Percentiles rank a stretch among this genome's conserved stretches.
These are phyloP conservation scores for Petromus typicus DNA, from an alignment of 2,113 vertebrate genomes.

Conservation along the genomic window DNA sequence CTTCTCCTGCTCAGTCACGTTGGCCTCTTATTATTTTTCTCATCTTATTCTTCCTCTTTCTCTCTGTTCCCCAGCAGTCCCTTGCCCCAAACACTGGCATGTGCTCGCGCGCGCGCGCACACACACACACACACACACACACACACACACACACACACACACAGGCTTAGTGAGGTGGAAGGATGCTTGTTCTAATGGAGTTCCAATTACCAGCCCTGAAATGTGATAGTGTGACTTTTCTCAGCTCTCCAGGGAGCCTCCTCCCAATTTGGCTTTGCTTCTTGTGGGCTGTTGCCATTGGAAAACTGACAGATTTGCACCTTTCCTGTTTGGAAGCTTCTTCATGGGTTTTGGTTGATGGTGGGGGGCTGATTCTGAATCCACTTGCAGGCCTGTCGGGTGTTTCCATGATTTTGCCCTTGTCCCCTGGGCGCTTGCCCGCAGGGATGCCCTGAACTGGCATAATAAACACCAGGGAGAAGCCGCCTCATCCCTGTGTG, in stretches of 20 bases:
- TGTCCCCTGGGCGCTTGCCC: conserved; percentile 60
- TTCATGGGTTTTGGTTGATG: background rate
- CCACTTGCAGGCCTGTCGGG: background rate
- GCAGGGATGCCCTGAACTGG: conserved; percentile 41
- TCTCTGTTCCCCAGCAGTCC: rapidly evolving
- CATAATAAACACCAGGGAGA: background rate
- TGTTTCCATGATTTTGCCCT: conserved; percentile 45
- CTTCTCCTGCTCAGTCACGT: background rate
- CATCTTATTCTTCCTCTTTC: background rate
- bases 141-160: background rate
- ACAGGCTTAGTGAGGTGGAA: conserved; percentile 57
- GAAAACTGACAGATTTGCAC: background rate
- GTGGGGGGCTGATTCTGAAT: background rate
- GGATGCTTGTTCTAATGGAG: conserved; percentile 32
- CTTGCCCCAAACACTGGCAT: rapidly evolving
- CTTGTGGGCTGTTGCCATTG: background rate
- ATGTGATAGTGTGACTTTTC: conserved; percentile 49
- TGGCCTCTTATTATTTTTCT: background rate
- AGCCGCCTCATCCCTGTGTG: background rate
- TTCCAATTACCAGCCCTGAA: conserved; percentile 64
- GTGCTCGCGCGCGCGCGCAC: background rate
- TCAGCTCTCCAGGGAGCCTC: conserved; percentile 62
- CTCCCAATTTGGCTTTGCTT: background rate
- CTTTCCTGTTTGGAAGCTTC: background rate
- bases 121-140: background rate